Base-by-base conservation (phyloP, 2,888 invertebrate species). In the Macroteleia sp. region DNA sequence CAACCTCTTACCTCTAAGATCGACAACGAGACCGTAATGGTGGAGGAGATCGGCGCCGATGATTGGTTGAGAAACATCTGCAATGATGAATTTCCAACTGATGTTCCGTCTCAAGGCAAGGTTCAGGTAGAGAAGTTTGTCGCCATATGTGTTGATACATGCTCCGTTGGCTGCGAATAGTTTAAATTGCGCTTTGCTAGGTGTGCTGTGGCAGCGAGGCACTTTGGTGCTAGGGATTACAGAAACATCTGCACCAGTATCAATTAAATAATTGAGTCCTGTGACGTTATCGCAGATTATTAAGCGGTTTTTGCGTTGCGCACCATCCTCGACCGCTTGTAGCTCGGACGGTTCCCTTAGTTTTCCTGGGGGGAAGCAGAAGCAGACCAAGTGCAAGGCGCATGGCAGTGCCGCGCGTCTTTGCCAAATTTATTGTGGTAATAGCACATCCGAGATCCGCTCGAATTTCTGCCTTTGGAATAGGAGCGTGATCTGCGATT, bases 101-200 rank as follows among this genome's bases (percentile, higher is more conserved):
- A 25, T 25, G 4, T 25, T 25, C 25, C 4, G 6, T 3, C 6
- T 6, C 3, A 89, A 59, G 36, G 88, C 77, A 1, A 88, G 0
- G 85, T 46, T 1, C 80, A 73, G 1, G 70, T n/a, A n/a, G n/a
- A n/a, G n/a, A n/a, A 70, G 5, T 50, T 69, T 1, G 87, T 88
- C 67, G 85, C 25, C 25, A 25, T 25, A 90, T 0, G 70, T 88
- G 1, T 67, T 12, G 1, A 89, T 89, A 1, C 48, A 22, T 0
- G 85, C 74, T 5, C 85, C 84, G 42, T 90, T 90, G 0, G 87
- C 89, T 10, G 88, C 74, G 8, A 3, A 48, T 1, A 74, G 39
- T 20, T 77, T 19, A 12, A 25, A 1, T 1, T 3, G 1, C 3
- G 44, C n/a, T 1, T 1, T 1, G 1, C 1, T 0, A 3, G 3